Percentiles rank a stretch among this genome's conserved stretches.
phyloP scores from a whole-genome alignment of 2,888 invertebrate genomes.

The Campaea margaritaria region DNA sequence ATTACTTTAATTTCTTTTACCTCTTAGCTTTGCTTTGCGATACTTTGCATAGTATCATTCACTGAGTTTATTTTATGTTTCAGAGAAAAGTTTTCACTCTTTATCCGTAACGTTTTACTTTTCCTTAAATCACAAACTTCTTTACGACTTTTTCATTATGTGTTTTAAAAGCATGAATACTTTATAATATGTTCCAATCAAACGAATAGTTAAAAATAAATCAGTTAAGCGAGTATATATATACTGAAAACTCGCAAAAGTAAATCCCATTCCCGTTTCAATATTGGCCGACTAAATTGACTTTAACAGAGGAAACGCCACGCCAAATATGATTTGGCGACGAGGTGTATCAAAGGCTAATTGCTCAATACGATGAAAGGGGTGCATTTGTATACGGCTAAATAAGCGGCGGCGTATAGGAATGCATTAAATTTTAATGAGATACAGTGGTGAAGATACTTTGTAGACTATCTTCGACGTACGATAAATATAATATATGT shows the following conservation, averaged over 20 bases:
- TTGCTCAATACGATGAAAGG: slow-evolving; percentile 59
- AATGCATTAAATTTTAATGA: slow-evolving; percentile 11
- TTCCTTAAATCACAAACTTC: not conserved
- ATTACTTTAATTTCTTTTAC: slow-evolving; percentile 80
- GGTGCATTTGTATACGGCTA: slow-evolving; percentile 33
- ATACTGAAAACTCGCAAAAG: slow-evolving; percentile 58
- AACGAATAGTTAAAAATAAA: slow-evolving; percentile 35
- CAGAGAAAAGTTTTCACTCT: slow-evolving; percentile 33
- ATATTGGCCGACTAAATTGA: slow-evolving; percentile 69
- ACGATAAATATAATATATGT: no score
- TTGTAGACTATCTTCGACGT: not conserved
- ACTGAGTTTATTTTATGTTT: slow-evolving; percentile 61
- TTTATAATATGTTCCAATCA: slow-evolving; percentile 30
- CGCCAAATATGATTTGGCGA: slow-evolving; percentile 73
- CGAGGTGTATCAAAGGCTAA: slow-evolving; percentile 75
- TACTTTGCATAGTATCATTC: slow-evolving; percentile 72
- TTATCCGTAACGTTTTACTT: not conserved
- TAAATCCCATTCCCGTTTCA: slow-evolving; percentile 67
- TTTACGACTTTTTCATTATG: not conserved
- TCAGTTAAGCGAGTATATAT: slow-evolving; percentile 22
- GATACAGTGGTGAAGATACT: slow-evolving; percentile 1
- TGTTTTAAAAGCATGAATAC: not conserved
- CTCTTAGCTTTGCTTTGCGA: slow-evolving; percentile 73
- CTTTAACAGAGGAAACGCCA: slow-evolving; percentile 65
- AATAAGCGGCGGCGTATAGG: slow-evolving; percentile 4